These are phyloP conservation scores for Alviniconcha strummeri DNA, from an alignment of 2,888 invertebrate species.

Conservation along the genomic window DNA sequence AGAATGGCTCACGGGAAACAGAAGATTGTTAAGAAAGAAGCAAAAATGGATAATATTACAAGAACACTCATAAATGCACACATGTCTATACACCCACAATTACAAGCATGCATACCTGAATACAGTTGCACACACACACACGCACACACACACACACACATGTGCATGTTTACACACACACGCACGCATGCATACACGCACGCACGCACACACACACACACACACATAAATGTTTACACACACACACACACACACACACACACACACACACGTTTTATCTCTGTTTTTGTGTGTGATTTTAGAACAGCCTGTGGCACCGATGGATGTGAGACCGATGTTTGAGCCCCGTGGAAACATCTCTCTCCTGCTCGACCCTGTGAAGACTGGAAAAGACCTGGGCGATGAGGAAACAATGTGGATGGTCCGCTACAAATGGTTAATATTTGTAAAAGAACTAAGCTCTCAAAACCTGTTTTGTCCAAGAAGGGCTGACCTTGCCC, in stretches of 20 bases:
- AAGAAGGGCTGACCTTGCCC: too few relatives aligned
- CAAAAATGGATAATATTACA: too few relatives aligned
- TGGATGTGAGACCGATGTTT: background rate
- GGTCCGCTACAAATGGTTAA: background rate
- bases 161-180: background rate
- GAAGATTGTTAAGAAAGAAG: too few relatives aligned
- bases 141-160: background rate
- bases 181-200: background rate
- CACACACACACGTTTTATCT: background rate
- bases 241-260: background rate
- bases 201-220: background rate
- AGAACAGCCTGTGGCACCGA: constrained; percentile 2
- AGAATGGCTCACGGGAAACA: too few relatives aligned
- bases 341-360: background rate
- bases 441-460: too few relatives aligned
- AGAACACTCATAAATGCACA: too few relatives aligned
- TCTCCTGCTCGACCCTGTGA: constrained; percentile 2
- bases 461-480: too few relatives aligned
- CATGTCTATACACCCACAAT: too few relatives aligned
- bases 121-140: background rate
- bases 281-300: too few relatives aligned
- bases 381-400: background rate
- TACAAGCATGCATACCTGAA: too few relatives aligned
- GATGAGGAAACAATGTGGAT: background rate
- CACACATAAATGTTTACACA: background rate